A percentile compares a stretch with the other conserved stretches of the same genome.
Conservation (phyloP, 2,888 invertebrate genomes). For the Agriopis marginaria region DNA sequence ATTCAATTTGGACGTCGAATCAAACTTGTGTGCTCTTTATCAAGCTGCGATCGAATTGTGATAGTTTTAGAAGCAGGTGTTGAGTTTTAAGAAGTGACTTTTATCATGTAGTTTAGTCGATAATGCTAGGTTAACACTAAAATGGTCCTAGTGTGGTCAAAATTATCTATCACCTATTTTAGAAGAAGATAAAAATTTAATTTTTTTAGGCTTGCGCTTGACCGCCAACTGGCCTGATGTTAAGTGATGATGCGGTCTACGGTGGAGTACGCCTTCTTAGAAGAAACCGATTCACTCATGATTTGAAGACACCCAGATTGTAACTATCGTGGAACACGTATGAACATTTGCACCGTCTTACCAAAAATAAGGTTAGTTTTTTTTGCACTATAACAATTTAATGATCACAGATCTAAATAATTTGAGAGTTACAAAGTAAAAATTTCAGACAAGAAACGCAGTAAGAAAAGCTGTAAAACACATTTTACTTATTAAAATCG, state of each 20-base stretch:
- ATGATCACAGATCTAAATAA: constrained; percentile 1
- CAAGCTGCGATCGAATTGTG: constrained; percentile 5
- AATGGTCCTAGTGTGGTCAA: neutral
- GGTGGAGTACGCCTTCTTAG: no score
- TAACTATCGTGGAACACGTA: no score
- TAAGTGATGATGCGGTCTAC: no score
- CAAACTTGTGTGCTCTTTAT: constrained; percentile 30
- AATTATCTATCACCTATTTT: neutral
- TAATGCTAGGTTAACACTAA: neutral
- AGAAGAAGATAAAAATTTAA: neutral
- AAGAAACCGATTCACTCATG: no score
- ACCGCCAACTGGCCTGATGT: no score
- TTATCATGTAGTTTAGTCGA: neutral
- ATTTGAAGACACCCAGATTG: no score
- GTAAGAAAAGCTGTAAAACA: constrained; percentile 46
- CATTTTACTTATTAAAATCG: constrained; percentile 59
- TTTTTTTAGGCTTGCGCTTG: no score
- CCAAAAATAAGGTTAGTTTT: neutral
- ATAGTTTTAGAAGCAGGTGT: constrained; percentile 8
- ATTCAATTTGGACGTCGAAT: constrained; percentile 69
- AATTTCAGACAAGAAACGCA: constrained; percentile 26
- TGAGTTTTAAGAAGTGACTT: neutral
- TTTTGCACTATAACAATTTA: neutral
- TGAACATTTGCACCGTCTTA: no score
- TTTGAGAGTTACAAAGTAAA: constrained; percentile 17